These are phyloP conservation scores for Gastracanthus pulcherrimus DNA, from an alignment of 2,888 invertebrate genomes.

Conservation along the genomic window DNA sequence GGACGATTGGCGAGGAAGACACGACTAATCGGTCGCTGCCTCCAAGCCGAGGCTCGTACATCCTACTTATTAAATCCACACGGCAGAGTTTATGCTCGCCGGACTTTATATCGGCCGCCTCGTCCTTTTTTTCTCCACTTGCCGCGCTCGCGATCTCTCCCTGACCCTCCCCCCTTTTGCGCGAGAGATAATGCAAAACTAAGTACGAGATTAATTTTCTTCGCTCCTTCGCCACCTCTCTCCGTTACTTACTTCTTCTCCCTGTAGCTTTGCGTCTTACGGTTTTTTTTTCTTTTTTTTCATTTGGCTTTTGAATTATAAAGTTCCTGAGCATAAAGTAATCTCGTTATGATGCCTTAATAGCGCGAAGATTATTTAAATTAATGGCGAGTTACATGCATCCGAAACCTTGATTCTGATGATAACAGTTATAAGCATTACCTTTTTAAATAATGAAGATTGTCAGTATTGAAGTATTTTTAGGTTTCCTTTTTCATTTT, in stretches of 20 bases:
- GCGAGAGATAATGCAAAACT: neutral
- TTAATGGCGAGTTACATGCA: too few species aligned
- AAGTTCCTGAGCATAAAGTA: neutral
- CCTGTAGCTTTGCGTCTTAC: neutral
- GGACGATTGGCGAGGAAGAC: slow-evolving; percentile 1
- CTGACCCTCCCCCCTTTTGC: too few species aligned
- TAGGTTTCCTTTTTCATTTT: too few species aligned
- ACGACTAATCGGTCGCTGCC: slow-evolving; percentile 44
- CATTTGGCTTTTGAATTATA: neutral
- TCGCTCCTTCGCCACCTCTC: neutral
- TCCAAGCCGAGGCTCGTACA: neutral
- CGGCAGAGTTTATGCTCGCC: neutral
- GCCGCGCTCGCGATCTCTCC: neutral
- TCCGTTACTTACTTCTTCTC: too few species aligned
- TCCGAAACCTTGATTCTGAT: too few species aligned
- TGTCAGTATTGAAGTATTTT: too few species aligned
- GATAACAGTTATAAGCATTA: too few species aligned
- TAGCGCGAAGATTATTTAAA: neutral
- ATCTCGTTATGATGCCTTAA: neutral
- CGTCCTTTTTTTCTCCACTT: neutral
- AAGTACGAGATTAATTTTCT: slow-evolving; percentile 21
- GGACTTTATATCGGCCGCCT: neutral
- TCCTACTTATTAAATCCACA: slow-evolving; percentile 33
- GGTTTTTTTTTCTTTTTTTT: neutral
- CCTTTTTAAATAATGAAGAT: too few species aligned